These are phyloP conservation scores for Delia radicum DNA, from an alignment of 1,140 invertebrate genomes.

Conservation along the genomic window DNA sequence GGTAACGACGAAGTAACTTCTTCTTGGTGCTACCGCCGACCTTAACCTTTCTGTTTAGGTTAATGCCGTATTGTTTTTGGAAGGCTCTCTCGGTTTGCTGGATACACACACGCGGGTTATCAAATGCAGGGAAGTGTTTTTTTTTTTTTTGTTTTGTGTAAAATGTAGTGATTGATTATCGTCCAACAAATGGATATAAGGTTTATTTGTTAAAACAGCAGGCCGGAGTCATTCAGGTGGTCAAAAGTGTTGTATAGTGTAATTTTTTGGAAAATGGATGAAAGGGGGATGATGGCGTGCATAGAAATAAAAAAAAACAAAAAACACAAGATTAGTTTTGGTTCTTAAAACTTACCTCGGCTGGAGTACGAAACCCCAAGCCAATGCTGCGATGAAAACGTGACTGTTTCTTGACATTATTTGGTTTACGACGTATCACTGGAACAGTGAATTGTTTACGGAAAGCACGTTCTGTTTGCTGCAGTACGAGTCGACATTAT, in stretches of 20 bases:
- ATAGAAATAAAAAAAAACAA: constrained; percentile 49
- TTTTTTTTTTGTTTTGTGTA: constrained; percentile 56
- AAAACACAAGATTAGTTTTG: constrained; percentile 48
- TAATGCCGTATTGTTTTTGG: constrained; percentile 96
- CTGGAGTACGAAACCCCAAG: constrained; percentile 95
- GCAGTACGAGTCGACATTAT: constrained; percentile 20
- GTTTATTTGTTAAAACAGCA: not conserved
- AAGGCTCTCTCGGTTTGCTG: constrained; percentile 82
- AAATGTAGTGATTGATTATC: too few species aligned
- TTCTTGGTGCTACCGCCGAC: constrained; percentile 68
- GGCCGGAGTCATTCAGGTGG: too few species aligned
- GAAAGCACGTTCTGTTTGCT: constrained; percentile 83
- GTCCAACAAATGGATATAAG: too few species aligned
- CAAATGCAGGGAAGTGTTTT: too few species aligned
- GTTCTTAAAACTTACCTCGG: constrained; percentile 64
- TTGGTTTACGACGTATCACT: constrained; percentile 81
- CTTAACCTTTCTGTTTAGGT: constrained; percentile 87
- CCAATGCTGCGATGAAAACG: constrained; percentile 91
- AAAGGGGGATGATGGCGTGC: constrained; percentile 29
- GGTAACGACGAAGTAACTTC: constrained; percentile 81
- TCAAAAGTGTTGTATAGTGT: not conserved
- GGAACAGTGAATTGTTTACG: constrained; percentile 96
- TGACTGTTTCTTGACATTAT: constrained; percentile 67
- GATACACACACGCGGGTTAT: not conserved
- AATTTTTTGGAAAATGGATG: constrained; percentile 47